These are phyloP conservation scores for Acridotheres tristis DNA, from an alignment of 2,797 vertebrate genomes.

Conservation along the genomic window DNA sequence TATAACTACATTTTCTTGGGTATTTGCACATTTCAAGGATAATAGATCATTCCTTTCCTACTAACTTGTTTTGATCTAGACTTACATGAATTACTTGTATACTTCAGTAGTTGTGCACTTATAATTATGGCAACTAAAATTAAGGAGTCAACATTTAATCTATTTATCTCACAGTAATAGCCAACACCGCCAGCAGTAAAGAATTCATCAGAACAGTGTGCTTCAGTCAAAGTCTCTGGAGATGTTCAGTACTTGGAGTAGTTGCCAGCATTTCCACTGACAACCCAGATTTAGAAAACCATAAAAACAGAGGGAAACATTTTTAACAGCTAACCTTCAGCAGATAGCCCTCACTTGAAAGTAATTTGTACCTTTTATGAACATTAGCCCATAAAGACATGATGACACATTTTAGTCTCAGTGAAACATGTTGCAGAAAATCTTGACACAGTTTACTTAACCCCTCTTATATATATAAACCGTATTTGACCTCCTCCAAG, in stretches of 20 bases:
- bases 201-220: background rate
- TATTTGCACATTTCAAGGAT: background rate
- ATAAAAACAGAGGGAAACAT: background rate
- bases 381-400: background rate
- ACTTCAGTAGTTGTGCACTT: background rate
- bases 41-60: background rate
- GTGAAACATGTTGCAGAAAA: background rate
- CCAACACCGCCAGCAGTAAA: background rate
- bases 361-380: background rate
- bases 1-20: background rate
- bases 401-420: background rate
- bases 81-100: background rate
- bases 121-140: background rate
- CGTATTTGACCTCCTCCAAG: background rate
- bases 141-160: background rate
- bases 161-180: background rate
- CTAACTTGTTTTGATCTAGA: background rate
- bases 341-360: background rate
- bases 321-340: background rate
- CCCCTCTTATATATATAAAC: background rate
- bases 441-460: conserved; percentile 4
- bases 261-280: background rate
- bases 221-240: background rate
- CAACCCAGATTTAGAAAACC: background rate
- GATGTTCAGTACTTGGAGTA: background rate